A percentile compares a stretch with the other conserved stretches of the same genome.
phyloP scores from a whole-genome alignment of 2,113 vertebrate genomes.

The Raja brachyura region DNA sequence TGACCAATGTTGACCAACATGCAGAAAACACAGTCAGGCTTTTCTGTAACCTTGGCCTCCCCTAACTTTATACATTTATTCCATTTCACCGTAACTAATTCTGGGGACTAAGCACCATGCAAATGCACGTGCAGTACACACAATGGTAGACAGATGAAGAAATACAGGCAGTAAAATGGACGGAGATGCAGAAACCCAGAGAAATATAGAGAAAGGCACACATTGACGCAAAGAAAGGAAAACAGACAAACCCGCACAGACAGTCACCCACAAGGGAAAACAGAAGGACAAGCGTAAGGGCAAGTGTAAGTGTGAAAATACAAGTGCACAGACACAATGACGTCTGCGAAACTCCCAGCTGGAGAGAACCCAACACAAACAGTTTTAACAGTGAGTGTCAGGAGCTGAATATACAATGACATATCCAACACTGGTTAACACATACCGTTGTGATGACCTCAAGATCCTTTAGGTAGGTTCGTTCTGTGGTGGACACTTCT shows the following conservation, averaged over 20 bases:
- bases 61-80: no score
- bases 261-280: background rate
- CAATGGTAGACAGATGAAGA: background rate
- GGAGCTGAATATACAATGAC: background rate
- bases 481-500: constrained; percentile 82
- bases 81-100: no score
- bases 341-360: no score
- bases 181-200: no score
- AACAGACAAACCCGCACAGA: background rate
- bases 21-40: background rate
- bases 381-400: background rate
- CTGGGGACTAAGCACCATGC: no score
- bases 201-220: background rate
- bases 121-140: background rate
- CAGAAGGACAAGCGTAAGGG: background rate
- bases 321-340: background rate
- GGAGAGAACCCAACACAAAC: background rate
- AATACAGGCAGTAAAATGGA: no score
- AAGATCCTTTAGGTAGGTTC: constrained; percentile 89
- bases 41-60: background rate
- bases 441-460: constrained; percentile 89
- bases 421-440: background rate
- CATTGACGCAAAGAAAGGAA: background rate
- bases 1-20: no score
- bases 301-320: no score